Percentiles rank a stretch among this genome's conserved stretches.
Conservation (phyloP, 2,888 invertebrate genomes). For the Hololepta plana region DNA sequence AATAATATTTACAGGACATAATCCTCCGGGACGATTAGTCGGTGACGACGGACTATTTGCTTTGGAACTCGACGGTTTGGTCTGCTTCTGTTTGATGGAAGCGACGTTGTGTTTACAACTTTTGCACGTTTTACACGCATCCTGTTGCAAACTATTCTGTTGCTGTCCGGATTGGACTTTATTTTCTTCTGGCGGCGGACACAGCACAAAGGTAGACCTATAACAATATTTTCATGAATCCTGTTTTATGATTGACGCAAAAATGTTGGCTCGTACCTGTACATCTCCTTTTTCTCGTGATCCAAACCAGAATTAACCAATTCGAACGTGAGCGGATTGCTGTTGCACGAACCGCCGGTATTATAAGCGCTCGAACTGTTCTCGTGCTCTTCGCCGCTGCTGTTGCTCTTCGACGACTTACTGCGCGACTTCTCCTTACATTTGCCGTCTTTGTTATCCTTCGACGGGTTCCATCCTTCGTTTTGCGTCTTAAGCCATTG, state of each 20-base stretch:
- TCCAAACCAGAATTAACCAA: constrained; percentile 28
- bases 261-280: constrained; percentile 12
- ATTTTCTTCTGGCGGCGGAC: constrained; percentile 15
- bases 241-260: constrained; percentile 1
- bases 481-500: constrained; percentile 20
- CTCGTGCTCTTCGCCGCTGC: constrained; percentile 38
- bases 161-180: too few relatives aligned
- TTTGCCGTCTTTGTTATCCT: constrained; percentile 10
- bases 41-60: constrained; percentile 18
- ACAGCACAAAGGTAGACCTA: constrained; percentile 21
- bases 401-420: constrained; percentile 22
- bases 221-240: constrained; percentile 4
- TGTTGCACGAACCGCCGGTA: constrained; percentile 57
- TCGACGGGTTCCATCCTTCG: constrained; percentile 8
- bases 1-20: constrained; percentile 20
- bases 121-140: constrained; percentile 4
- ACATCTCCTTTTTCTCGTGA: constrained; percentile 23
- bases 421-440: constrained; percentile 15
- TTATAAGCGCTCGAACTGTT: constrained; percentile 55
- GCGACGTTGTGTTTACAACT: constrained; percentile 6
- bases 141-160: constrained; percentile 9
- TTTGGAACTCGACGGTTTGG: constrained; percentile 15
- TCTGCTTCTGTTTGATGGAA: constrained; percentile 18
- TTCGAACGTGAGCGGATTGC: constrained; percentile 37
- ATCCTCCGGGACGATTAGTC: constrained; percentile 13